Evolutionary conservation across 2,888 invertebrate species (phyloP), one percentile per base, ranked within the genome.

Genomic region (Tenthredo amoena): DNA sequence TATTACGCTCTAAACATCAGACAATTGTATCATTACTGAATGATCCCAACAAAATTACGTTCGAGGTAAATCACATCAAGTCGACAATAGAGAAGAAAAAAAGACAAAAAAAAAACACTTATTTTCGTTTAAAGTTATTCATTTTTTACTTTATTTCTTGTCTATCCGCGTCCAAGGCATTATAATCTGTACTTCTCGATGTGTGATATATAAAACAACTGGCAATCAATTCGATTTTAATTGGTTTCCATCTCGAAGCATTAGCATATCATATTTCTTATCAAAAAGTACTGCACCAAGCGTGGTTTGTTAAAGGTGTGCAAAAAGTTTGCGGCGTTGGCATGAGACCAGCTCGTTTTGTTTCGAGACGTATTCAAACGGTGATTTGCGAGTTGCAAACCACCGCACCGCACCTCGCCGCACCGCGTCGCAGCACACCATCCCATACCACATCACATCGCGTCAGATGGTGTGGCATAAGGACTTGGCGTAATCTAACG

Each of bases 221-320:
- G n/a, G 55, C 34, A 18, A 18, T 31, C 77, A 55, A 90, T 90
- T 87, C 88, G 89, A 90, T 91, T 91, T 90, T 89, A 89, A 90
- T 90, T 87, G 88, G 87, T 86, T 79, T 84, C 87, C 84, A 82
- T 79, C 31, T 62, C 21, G 71, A 81, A 55, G 74, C 47, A 90
- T 90, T 90, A 89, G 89, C 90, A 90, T 91, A 90, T 90, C 90
- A 2, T 88, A 90, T 88, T 89, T 88, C 88, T 86, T 85, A 18
- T 86, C 87, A 88, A 87, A 88, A 90, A 90, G 72, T 12, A 18
- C 3, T 21, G 68, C 40, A 21, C 40, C 21, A 12, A 15, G 50
- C 18, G 55, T n/a, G 55, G 47, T 77, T 55, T 31, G 55, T 77
- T 50, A 15, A 50, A 34, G 5, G 40, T 10, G 26, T 31, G 62